Evolutionary conservation across 2,888 invertebrate species (phyloP).

Genomic region (Drosophila antonietae): DNA sequence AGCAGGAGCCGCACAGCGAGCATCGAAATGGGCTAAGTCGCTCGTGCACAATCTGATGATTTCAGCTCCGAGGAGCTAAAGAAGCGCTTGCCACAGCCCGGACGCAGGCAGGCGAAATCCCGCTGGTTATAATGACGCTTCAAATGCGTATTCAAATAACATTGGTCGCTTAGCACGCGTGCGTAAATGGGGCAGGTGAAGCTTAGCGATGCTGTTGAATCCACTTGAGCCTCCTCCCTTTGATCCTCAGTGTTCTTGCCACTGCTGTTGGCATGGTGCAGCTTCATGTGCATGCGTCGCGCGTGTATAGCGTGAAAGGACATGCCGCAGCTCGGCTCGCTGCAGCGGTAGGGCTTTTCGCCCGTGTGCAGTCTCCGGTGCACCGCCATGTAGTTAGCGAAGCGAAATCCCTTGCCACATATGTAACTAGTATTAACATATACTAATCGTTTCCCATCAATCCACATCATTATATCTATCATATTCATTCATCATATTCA

Average conservation of each 20-base stretch:
- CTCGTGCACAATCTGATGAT: constrained; percentile 76
- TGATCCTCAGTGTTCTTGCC: background rate
- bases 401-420: constrained; percentile 77
- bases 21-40: constrained; percentile 67
- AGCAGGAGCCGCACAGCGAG: constrained; percentile 63
- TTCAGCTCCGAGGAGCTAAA: constrained; percentile 75
- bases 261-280: constrained; percentile 37
- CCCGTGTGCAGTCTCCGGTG: constrained; percentile 80
- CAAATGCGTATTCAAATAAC: constrained; percentile 74
- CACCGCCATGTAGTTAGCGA: constrained; percentile 77
- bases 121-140: constrained; percentile 77
- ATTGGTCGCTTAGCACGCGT: constrained; percentile 74
- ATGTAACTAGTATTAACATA: too few relatives aligned
- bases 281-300: constrained; percentile 58
- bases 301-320: constrained; percentile 69
- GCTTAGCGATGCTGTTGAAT: constrained; percentile 35
- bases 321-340: constrained; percentile 37
- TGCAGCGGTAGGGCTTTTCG: constrained; percentile 78
- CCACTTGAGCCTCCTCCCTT: background rate
- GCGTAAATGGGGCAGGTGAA: constrained; percentile 73
- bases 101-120: constrained; percentile 65
- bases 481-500: too few relatives aligned
- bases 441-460: too few relatives aligned
- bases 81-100: constrained; percentile 75
- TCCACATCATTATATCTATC: too few relatives aligned